phyloP scores from a whole-genome alignment of 2,888 invertebrate species.

The Synergus japonicus region DNA sequence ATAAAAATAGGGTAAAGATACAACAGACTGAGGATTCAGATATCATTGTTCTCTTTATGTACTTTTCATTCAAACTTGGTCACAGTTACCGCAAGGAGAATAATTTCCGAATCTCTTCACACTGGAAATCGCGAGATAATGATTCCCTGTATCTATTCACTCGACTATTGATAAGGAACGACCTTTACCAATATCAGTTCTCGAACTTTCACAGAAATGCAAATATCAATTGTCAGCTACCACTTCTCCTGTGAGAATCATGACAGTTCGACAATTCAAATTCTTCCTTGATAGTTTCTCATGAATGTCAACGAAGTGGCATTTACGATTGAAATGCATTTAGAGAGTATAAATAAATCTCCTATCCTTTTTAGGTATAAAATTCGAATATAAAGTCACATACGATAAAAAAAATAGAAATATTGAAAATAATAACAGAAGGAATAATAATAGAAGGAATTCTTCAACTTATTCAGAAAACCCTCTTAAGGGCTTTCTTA shows the following conservation, averaged over 20 bases:
- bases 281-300: constrained; percentile 4
- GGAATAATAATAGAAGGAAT: not conserved
- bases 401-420: not conserved
- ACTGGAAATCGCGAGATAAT: constrained; percentile 18
- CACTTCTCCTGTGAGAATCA: constrained; percentile 18
- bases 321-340: constrained; percentile 6
- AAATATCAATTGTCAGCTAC: constrained; percentile 1
- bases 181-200: constrained; percentile 13
- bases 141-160: constrained; percentile 26
- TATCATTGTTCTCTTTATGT: not conserved
- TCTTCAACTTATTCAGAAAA: not conserved
- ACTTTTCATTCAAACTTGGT: constrained; percentile 21
- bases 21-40: not conserved
- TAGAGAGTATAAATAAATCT: not conserved
- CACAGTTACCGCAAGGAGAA: not conserved
- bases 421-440: not conserved
- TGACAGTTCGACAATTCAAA: constrained; percentile 34
- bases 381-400: not conserved
- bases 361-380: not conserved
- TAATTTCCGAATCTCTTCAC: constrained; percentile 19
- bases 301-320: constrained; percentile 10
- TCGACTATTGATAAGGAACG: constrained; percentile 17
- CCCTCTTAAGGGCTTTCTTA: not conserved
- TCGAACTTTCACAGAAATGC: not conserved
- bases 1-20: not conserved